These are phyloP conservation scores for Harpagifer antarcticus DNA, from an alignment of 2,797 vertebrate species.

Conservation along the genomic window DNA sequence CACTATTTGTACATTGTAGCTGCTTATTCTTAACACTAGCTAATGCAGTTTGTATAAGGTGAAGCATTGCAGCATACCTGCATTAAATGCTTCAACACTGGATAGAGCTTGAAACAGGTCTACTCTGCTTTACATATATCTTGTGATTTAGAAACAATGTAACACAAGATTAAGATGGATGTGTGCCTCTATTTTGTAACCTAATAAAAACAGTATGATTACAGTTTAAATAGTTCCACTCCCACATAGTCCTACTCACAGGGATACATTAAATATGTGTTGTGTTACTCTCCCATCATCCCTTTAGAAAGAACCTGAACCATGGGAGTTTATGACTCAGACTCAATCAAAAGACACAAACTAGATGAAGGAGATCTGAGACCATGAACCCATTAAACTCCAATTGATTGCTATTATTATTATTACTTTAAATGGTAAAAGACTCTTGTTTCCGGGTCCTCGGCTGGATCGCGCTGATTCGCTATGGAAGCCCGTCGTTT, in stretches of 20 bases:
- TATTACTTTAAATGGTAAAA: too few species aligned
- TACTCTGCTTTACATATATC: not conserved
- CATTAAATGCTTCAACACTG: not conserved
- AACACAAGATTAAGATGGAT: conserved; percentile 7
- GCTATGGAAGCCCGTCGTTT: too few species aligned
- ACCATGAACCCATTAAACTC: not conserved
- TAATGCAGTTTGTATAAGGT: conserved; percentile 1
- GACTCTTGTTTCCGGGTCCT: too few species aligned
- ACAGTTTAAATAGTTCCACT: not conserved
- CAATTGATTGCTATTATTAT: not conserved
- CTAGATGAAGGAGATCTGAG: not conserved
- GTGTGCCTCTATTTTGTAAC: not conserved
- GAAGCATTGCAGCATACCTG: conserved; percentile 2
- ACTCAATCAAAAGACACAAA: conserved; percentile 12
- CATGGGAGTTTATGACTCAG: not conserved
- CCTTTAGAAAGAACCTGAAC: not conserved
- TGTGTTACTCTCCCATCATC: not conserved
- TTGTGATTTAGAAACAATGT: not conserved
- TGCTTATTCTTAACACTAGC: conserved; percentile 14
- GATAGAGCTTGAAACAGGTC: not conserved
- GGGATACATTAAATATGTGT: not conserved
- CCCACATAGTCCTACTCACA: not conserved
- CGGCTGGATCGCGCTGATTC: too few species aligned
- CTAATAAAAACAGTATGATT: conserved; percentile 2
- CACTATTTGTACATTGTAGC: conserved; percentile 11